Evolutionary conservation across 2,797 vertebrate species (phyloP), one percentile per base, ranked within the genome.

Genomic region (Rhinichthys osculus): DNA sequence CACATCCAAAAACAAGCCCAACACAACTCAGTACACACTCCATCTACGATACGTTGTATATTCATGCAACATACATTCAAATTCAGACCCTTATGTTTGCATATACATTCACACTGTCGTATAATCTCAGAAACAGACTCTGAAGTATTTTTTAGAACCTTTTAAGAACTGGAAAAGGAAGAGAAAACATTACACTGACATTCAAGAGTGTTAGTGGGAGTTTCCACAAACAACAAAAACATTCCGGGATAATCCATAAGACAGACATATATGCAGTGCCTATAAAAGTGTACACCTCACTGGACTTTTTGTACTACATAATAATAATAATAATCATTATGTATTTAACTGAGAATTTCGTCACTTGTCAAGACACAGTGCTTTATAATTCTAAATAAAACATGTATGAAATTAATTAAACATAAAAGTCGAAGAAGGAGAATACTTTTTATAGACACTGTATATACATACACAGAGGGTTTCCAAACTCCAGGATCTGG

Each of bases 11-110:
- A 78, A 87, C 50, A 67, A 81, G 70, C 64, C 38, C 59, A 83
- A 30, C 30, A 78, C 35, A 66, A 80, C 42, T 59, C 17, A 33
- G 76, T 17, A 72, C 44, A 64, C 13, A 64, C 59, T 35, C 72
- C 57, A 59, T 50, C 70, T 35, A 70, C 40, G 30, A 27, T 27
- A 30, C 38, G 14, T 27, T 71, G 27, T 52, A 47, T 40, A 79
- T 52, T 78, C 86, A 90, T 89, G 89, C 87, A 86, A 76, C 85
- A 88, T 21, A 88, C 72, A 84, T 73, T 70, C 23, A 66, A 62
- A 62, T 78, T 73, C 69, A 80, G 27, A 64, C 21, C 30, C 38
- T 50, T 35, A 9, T 4, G 16, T 78, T 30, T 35, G 21, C 52
- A 85, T 35, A 16, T 33, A 78, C 82, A 59, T 71, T 81, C 54